phyloP scores from a whole-genome alignment of 2,797 vertebrate genomes.

The Pangasius mekongensis region DNA sequence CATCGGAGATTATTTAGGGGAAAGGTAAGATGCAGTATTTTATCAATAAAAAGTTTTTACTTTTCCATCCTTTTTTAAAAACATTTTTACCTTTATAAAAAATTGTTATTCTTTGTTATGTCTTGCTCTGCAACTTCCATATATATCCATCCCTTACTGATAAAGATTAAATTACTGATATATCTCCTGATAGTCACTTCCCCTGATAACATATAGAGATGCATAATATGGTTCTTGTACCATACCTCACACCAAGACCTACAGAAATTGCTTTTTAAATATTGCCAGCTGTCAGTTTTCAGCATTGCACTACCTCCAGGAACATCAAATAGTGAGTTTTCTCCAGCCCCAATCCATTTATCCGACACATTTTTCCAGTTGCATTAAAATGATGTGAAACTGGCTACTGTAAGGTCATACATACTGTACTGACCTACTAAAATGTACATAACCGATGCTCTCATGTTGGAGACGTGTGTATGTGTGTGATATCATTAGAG shows the following conservation, averaged over 20 bases:
- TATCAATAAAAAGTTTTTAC: neutral
- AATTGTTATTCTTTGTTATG: neutral
- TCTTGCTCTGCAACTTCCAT: neutral
- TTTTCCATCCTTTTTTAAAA: neutral
- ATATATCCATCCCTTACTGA: neutral
- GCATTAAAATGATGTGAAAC: neutral
- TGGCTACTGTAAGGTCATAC: neutral
- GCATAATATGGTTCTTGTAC: neutral
- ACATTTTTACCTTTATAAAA: neutral
- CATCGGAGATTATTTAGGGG: conserved; percentile 96
- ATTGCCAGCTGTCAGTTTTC: neutral
- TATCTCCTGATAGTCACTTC: neutral
- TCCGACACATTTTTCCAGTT: neutral
- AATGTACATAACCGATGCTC: neutral
- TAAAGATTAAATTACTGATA: too few species aligned
- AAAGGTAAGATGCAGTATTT: conserved; percentile 79
- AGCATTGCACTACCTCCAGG: neutral
- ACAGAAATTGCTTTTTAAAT: neutral
- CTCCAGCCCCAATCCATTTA: neutral
- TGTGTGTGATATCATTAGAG: neutral
- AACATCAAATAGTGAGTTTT: neutral
- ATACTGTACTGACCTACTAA: neutral
- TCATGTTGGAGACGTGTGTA: neutral
- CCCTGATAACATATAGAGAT: neutral
- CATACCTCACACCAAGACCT: neutral